These are phyloP conservation scores for Molanna angustata DNA, from an alignment of 2,888 invertebrate species.

Conservation along the genomic window DNA sequence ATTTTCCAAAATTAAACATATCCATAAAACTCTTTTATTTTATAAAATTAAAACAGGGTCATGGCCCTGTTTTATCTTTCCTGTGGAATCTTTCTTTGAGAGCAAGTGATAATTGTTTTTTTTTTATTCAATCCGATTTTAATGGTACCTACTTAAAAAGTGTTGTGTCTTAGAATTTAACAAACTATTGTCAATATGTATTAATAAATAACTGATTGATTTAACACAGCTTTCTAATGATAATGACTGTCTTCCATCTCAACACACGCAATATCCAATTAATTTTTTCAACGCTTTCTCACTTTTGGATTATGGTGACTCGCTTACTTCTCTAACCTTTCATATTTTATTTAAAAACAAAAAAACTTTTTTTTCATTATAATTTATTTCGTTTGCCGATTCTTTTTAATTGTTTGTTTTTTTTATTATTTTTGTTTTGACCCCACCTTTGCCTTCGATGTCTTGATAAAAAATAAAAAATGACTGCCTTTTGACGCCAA, in stretches of 20 bases:
- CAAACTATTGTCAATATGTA: too few relatives aligned
- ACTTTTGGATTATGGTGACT: constrained; percentile 33
- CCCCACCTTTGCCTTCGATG: not conserved
- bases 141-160: too few relatives aligned
- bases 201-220: too few relatives aligned
- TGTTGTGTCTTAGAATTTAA: too few relatives aligned
- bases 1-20: too few relatives aligned
- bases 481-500: constrained; percentile 8
- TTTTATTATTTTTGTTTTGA: constrained; percentile 2
- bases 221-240: constrained; percentile 8
- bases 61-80: too few relatives aligned
- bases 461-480: too few relatives aligned
- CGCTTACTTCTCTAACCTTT: constrained; percentile 17
- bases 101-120: too few relatives aligned
- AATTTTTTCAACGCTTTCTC: constrained; percentile 31
- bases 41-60: too few relatives aligned
- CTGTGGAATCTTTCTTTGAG: too few relatives aligned
- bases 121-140: too few relatives aligned
- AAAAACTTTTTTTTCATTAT: constrained; percentile 10
- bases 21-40: too few relatives aligned
- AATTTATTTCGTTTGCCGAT: not conserved
- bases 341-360: constrained; percentile 3
- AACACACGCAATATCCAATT: constrained; percentile 30
- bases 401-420: constrained; percentile 1
- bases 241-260: constrained; percentile 2